Conservation (phyloP, 2,113 vertebrate genomes). For the Ophiodon elongatus region DNA sequence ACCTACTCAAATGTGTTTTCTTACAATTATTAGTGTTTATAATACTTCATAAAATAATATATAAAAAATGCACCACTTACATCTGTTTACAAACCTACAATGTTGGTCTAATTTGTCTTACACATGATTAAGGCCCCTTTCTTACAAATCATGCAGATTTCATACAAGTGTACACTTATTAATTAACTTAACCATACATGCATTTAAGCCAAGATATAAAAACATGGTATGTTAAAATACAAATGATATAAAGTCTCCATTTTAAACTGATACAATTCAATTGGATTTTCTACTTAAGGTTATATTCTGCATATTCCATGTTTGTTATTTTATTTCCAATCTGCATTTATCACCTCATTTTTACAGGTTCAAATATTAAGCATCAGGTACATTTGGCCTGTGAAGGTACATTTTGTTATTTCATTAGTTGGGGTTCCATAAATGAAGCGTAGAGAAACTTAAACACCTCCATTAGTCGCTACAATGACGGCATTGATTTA, state of each 20-base stretch:
- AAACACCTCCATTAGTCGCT: slow-evolving; percentile 54
- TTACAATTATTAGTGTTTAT: background rate
- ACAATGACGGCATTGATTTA: slow-evolving; percentile 69
- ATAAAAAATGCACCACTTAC: background rate
- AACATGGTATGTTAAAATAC: background rate
- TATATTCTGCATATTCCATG: background rate
- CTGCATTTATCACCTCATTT: background rate
- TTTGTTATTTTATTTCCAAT: background rate
- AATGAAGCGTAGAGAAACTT: slow-evolving; percentile 44
- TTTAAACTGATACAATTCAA: background rate
- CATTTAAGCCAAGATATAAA: background rate
- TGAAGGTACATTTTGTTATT: slow-evolving; percentile 26
- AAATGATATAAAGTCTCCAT: background rate
- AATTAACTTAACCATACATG: background rate
- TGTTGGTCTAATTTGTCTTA: background rate
- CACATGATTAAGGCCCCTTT: background rate
- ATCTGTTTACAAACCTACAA: background rate
- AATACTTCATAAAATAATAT: background rate
- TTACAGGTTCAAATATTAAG: background rate
- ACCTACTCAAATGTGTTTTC: background rate
- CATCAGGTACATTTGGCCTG: background rate
- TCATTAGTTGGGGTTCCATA: slow-evolving; percentile 50
- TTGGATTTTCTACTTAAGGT: background rate
- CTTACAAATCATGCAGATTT: background rate
- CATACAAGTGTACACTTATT: background rate